These are phyloP conservation scores for Hippocampus mohnikei DNA, from an alignment of 2,113 vertebrate species.

Conservation along the genomic window DNA sequence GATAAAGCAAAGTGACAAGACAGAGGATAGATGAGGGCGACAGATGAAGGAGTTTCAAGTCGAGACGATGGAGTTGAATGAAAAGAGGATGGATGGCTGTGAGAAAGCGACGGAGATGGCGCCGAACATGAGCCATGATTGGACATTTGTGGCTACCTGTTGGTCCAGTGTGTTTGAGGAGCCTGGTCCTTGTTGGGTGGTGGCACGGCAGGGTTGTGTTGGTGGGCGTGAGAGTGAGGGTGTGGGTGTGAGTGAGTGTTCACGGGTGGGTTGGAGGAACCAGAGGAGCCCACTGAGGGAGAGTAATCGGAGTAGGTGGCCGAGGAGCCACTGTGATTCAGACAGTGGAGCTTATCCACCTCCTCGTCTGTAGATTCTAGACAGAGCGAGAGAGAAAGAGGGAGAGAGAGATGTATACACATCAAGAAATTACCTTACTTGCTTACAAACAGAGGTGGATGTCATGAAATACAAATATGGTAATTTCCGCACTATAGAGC, in stretches of 20 bases:
- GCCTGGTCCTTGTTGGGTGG: constrained; percentile 86
- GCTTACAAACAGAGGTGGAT: not conserved
- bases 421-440: constrained; percentile 2
- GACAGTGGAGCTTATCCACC: constrained; percentile 95
- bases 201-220: constrained; percentile 78
- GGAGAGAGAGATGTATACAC: constrained; percentile 14
- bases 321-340: constrained; percentile 98
- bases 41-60: constrained; percentile 27
- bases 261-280: constrained; percentile 89
- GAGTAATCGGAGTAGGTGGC: constrained; percentile 99
- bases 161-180: constrained; percentile 94
- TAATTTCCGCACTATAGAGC: no score
- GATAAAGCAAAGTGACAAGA: constrained; percentile 18
- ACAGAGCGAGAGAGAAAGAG: not conserved
- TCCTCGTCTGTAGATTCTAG: constrained; percentile 97
- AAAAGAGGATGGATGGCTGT: constrained; percentile 26
- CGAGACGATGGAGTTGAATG: not conserved
- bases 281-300: constrained; percentile 96
- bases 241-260: constrained; percentile 59
- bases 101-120: constrained; percentile 7
- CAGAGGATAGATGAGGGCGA: constrained; percentile 24
- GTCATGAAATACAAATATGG: no score
- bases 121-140: constrained; percentile 15
- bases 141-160: constrained; percentile 77
- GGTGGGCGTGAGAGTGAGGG: constrained; percentile 40